Conservation (phyloP, 2,797 vertebrate genomes). For the Chloroceryle amazona region DNA sequence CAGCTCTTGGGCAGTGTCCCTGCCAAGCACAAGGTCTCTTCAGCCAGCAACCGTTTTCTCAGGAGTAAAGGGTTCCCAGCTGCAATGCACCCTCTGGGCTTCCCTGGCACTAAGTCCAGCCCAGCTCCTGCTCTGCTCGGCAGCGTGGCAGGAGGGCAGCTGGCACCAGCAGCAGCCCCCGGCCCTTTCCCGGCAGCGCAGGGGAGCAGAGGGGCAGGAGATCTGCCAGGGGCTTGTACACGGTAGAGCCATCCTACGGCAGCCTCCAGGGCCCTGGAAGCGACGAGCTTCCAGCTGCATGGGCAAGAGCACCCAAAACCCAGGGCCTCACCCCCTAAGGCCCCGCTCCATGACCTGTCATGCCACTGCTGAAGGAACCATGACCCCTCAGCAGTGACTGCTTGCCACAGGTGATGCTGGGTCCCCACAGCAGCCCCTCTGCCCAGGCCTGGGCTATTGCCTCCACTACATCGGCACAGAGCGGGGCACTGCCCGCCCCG, state of each 20-base stretch:
- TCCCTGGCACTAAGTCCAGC: not conserved
- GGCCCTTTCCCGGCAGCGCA: not conserved
- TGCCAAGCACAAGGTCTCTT: not conserved
- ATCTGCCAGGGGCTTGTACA: rapidly evolving
- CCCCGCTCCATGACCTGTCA: not conserved
- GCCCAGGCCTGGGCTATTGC: not conserved
- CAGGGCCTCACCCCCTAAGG: not conserved
- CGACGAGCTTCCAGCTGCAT: rapidly evolving
- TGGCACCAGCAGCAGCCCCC: not conserved
- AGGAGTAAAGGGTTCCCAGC: not conserved
- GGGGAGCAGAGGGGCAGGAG: not conserved
- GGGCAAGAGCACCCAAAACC: not conserved
- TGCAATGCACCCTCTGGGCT: rapidly evolving
- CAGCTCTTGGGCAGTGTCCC: not conserved
- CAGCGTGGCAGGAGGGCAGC: not conserved
- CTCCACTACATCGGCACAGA: rapidly evolving
- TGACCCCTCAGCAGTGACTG: not conserved
- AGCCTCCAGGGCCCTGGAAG: not conserved
- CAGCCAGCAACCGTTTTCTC: not conserved
- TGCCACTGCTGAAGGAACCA: not conserved
- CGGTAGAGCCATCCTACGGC: not conserved
- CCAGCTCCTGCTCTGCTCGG: not conserved
- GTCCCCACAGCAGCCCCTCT: not conserved
- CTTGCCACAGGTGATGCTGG: too few species aligned
- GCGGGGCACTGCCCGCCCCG: not conserved